Evolutionary conservation across 2,888 invertebrate species (phyloP), one percentile per base, ranked within the genome.

Genomic region (Ichneumoninae sp.): DNA sequence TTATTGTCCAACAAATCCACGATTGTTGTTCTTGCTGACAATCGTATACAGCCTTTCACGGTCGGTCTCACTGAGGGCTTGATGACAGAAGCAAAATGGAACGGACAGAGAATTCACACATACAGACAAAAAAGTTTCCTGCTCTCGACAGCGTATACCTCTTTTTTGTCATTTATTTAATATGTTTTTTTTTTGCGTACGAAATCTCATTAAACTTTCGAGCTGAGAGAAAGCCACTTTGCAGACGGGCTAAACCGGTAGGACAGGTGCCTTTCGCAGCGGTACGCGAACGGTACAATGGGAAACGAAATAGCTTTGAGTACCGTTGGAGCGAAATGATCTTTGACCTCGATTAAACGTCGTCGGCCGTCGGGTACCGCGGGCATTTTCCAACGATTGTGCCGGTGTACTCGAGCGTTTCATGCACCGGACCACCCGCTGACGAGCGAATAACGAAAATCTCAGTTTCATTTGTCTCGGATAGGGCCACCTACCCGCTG

Each of bases 171-270:
- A 33, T 74, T 68, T n/a, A 19, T 76, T 69, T 54, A 60, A 52
- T 83, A 69, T 36, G 60, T 66, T 66, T 22, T 40, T 40, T 50
- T 26, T 69, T n/a, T 83, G 10, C 75, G 54, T 77, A 78, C 70
- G 54, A 78, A 87, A 87, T 87, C 87, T 87, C 87, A 87, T 87
- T 87, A 87, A 87, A 85, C 71, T 85, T 87, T 83, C 65, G 80
- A 66, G 65, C 65, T 75, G 77, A 73, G 69, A 50, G 22, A 47
- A 47, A 40, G 78, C 74, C 69, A 77, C 83, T 83, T 75, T 68
- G 73, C 79, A 66, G 81, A 81, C 74, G 44, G 60, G 76, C 33
- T 77, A 57, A 65, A 40, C 47, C 81, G 3, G 44, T 63, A 13
- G 70, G 70, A 52, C 69, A 76, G 66, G 57, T 36, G 52, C 30